A percentile compares a stretch with the other conserved stretches of the same genome.
These are phyloP conservation scores for Caradrina kadenii DNA, from an alignment of 2,888 invertebrate genomes.

Conservation along the genomic window DNA sequence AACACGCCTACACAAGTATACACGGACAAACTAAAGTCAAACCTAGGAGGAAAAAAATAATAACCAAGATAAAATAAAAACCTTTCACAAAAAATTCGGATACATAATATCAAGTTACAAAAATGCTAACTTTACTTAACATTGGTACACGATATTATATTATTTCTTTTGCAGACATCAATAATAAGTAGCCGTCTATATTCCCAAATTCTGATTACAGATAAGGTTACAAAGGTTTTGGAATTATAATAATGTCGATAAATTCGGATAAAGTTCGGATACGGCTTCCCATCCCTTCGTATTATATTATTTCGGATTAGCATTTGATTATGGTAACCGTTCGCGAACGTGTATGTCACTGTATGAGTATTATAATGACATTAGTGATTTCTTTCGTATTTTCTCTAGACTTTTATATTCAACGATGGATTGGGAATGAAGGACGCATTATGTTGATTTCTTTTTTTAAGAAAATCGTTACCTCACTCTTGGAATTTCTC, in stretches of 20 bases:
- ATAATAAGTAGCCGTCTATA: constrained; percentile 28
- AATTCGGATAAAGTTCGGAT: constrained; percentile 40
- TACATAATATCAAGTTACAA: constrained; percentile 23
- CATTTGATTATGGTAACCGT: constrained; percentile 56
- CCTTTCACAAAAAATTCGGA: constrained; percentile 11
- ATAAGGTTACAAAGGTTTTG: constrained; percentile 32
- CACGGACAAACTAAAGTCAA: background rate
- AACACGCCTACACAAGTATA: background rate
- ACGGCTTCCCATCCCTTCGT: constrained; percentile 42
- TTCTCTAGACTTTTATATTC: constrained; percentile 25
- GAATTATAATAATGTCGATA: constrained; percentile 34
- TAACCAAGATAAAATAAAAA: constrained; percentile 15
- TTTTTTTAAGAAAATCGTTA: no score
- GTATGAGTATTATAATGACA: constrained; percentile 32
- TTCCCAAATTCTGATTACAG: constrained; percentile 32
- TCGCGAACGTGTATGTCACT: constrained; percentile 30
- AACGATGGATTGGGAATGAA: constrained; percentile 12
- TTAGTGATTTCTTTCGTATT: constrained; percentile 31
- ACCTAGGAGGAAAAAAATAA: background rate
- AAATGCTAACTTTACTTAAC: constrained; percentile 24
- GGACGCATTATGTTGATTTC: constrained; percentile 18
- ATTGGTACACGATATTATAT: constrained; percentile 3
- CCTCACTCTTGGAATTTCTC: no score
- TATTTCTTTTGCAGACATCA: constrained; percentile 33
- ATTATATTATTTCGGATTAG: constrained; percentile 45